These are phyloP conservation scores for Cossypha dichroa DNA, from an alignment of 2,797 vertebrate genomes.

Conservation along the genomic window DNA sequence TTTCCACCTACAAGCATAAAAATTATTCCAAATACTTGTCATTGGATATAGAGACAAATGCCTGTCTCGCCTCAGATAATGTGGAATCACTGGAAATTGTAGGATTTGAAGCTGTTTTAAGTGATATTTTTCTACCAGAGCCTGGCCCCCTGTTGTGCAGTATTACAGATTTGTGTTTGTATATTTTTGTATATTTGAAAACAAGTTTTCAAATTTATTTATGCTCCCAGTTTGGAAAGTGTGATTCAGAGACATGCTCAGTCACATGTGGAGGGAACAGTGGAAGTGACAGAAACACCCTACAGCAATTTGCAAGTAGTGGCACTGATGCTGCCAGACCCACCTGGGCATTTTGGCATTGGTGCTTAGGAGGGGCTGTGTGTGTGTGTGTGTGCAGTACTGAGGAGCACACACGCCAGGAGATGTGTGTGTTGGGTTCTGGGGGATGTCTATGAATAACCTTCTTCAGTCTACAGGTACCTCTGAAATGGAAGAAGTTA, in stretches of 20 bases:
- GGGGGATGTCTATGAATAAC: neutral
- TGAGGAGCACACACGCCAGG: neutral
- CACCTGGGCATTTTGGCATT: neutral
- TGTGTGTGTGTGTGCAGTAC: neutral
- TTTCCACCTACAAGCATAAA: neutral
- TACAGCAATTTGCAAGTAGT: neutral
- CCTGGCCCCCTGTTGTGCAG: fast-evolving
- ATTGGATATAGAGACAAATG: neutral
- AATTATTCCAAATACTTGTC: neutral
- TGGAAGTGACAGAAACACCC: neutral
- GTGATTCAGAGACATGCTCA: fast-evolving
- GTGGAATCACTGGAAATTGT: fast-evolving
- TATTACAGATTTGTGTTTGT: neutral
- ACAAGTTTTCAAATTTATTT: neutral
- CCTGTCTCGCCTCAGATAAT: neutral
- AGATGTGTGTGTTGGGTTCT: neutral
- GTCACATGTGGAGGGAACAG: neutral
- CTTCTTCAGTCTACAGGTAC: neutral
- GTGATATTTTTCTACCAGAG: neutral
- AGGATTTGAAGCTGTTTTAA: neutral
- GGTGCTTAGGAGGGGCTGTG: neutral
- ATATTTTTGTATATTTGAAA: neutral
- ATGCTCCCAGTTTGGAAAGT: neutral
- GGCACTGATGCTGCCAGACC: neutral
- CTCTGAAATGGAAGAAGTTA: neutral